phyloP scores from a whole-genome alignment of 2,888 invertebrate genomes.

The Keiferia lycopersicella region DNA sequence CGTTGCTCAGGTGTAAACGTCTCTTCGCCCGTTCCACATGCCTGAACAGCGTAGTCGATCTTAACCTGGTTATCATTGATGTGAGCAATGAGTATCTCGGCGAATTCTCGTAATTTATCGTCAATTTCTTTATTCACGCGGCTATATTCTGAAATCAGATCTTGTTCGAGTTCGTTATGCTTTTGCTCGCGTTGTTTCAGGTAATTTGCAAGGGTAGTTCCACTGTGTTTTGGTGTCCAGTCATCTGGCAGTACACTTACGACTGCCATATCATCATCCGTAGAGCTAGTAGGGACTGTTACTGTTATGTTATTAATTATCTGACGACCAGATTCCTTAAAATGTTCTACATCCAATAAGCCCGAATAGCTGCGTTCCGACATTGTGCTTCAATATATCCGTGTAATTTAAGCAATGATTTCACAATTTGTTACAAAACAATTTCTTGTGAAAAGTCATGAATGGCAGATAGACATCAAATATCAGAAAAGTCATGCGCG shows the following conservation, averaged over 20 bases:
- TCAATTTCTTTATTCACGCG: conserved; percentile 52
- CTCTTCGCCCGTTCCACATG: conserved; percentile 30
- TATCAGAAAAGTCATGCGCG: no score
- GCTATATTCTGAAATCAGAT: conserved; percentile 44
- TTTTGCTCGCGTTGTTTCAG: conserved; percentile 53
- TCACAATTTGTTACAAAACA: no score
- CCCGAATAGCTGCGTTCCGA: not conserved
- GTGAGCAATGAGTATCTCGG: conserved; percentile 50
- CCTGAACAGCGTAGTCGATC: conserved; percentile 51
- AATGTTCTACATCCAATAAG: not conserved
- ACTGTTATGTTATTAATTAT: conserved; percentile 26
- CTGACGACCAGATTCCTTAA: not conserved
- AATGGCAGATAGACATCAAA: no score
- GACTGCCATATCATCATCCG: conserved; percentile 59
- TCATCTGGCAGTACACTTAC: conserved; percentile 60
- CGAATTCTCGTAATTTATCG: conserved; percentile 49
- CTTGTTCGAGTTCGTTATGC: conserved; percentile 45
- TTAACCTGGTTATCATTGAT: conserved; percentile 55
- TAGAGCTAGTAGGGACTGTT: conserved; percentile 50
- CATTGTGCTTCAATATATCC: not conserved
- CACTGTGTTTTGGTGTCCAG: conserved; percentile 57
- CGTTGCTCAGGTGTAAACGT: conserved; percentile 39
- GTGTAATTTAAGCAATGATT: no score
- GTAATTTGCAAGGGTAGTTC: conserved; percentile 57
- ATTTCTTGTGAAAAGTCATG: no score